These are phyloP conservation scores for Neopelma chrysocephalum DNA, from an alignment of 2,797 vertebrate genomes.

Conservation along the genomic window DNA sequence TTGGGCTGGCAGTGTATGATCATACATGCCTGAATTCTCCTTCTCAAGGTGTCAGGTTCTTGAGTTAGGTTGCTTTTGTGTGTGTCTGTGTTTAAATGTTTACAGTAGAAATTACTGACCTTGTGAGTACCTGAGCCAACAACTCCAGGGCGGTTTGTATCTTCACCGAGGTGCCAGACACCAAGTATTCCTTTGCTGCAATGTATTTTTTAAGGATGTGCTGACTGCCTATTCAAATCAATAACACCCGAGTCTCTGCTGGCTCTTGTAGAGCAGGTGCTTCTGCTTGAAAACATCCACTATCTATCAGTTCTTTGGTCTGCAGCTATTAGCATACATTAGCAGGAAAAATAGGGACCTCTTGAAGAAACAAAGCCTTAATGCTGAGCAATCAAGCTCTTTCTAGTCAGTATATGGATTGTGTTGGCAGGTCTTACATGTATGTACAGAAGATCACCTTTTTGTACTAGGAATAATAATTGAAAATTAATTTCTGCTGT, in stretches of 20 bases:
- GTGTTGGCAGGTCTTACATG: neutral
- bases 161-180: fast-evolving
- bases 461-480: neutral
- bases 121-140: neutral
- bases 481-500: neutral
- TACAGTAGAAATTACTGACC: neutral
- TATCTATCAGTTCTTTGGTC: neutral
- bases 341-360: neutral
- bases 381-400: neutral
- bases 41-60: neutral
- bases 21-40: neutral
- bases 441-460: neutral
- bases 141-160: neutral
- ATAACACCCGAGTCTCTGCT: neutral
- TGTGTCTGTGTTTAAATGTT: neutral
- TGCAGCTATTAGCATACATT: neutral
- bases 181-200: neutral
- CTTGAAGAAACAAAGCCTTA: neutral
- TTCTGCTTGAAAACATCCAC: neutral
- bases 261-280: neutral
- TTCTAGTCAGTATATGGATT: neutral
- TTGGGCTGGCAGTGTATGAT: neutral
- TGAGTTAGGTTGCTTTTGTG: neutral
- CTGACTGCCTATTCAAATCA: neutral
- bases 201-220: neutral